Base-by-base conservation (phyloP, 1,140 invertebrate genomes). In the Panulirus ornatus region DNA sequence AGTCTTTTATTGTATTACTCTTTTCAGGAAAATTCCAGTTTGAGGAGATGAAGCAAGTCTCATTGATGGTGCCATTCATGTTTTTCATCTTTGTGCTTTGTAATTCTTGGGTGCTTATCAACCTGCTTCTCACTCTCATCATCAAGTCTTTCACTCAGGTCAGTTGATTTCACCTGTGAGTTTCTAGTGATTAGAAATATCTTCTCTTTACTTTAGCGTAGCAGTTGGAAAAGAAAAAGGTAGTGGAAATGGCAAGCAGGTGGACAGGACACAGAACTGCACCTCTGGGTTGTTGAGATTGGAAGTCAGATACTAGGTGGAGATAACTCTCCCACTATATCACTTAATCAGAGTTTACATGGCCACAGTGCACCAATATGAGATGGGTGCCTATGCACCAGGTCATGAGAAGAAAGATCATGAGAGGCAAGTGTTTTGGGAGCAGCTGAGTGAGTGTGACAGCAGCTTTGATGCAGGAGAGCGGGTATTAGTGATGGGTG, bases 311-410 rank as follows among this genome's bases (percentile, higher is more conserved):
- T 92, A 89, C n/a, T 86, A 89, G 84, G 91, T n/a, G 79, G 88
- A 30, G 66, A 66, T 27, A 76, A 30, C 22, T 75, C 71, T 11
- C 81, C 91, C 0, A 54, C 75, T 27, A 78, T 92, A 27, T n/a
- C 84, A 36, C 84, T 71, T 34, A 83, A 86, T 34, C 70, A 84
- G 16, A 79, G 22, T 16, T 44, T 99, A 93, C 94, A 95, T 42
- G 96, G 97, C 84, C 98, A 99, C 92, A 96, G 95, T 83, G 96
- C 96, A 27, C 95, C 97, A 75, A 97, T 99, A 0, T n/a, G n/a
- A n/a, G n/a, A n/a, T n/a, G n/a, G n/a, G n/a, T n/a, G n/a, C n/a
- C n/a, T n/a, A n/a, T n/a, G n/a, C n/a, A n/a, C n/a, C n/a, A n/a
- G n/a, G n/a, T n/a, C n/a, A n/a, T n/a, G n/a, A n/a, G n/a, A n/a